phyloP scores from a whole-genome alignment of 30 jellyfish, hydroid and myxozoan genomes.

The Nemopilema nomurai region DNA sequence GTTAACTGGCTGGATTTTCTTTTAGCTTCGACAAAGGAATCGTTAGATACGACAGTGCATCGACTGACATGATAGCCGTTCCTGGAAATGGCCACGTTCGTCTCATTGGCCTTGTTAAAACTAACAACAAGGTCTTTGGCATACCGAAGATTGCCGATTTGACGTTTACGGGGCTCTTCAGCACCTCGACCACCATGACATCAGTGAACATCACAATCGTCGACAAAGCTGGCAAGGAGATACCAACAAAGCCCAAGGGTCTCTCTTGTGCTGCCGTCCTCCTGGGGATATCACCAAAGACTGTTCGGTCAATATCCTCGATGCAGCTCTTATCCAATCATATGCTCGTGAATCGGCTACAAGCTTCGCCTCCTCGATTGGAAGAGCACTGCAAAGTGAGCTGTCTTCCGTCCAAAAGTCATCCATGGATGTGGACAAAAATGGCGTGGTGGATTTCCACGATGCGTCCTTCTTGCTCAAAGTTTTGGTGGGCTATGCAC shows the following conservation, averaged over 20 bases:
- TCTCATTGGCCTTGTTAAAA: constrained; percentile 60
- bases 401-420: not conserved
- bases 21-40: constrained; percentile 35
- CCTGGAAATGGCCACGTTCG: constrained; percentile 34
- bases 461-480: constrained; percentile 50
- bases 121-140: constrained; percentile 22
- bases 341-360: constrained; percentile 56
- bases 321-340: constrained; percentile 75
- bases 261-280: constrained; percentile 39
- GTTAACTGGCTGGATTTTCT: no score
- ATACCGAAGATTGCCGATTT: constrained; percentile 73
- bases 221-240: constrained; percentile 65
- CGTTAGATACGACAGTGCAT: constrained; percentile 37
- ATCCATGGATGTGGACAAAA: constrained; percentile 66
- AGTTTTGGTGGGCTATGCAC: constrained; percentile 47
- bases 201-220: constrained; percentile 15
- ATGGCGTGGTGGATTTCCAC: constrained; percentile 47
- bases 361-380: constrained; percentile 46
- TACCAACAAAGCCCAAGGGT: constrained; percentile 51
- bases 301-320: constrained; percentile 66
- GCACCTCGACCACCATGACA: constrained; percentile 20
- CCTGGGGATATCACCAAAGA: constrained; percentile 75
- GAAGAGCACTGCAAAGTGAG: constrained; percentile 20
- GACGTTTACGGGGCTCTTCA: constrained; percentile 55
- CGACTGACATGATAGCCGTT: constrained; percentile 19